Evolutionary conservation across 2,797 vertebrate species (phyloP).

Genomic region (Corythornis leucogaster): DNA sequence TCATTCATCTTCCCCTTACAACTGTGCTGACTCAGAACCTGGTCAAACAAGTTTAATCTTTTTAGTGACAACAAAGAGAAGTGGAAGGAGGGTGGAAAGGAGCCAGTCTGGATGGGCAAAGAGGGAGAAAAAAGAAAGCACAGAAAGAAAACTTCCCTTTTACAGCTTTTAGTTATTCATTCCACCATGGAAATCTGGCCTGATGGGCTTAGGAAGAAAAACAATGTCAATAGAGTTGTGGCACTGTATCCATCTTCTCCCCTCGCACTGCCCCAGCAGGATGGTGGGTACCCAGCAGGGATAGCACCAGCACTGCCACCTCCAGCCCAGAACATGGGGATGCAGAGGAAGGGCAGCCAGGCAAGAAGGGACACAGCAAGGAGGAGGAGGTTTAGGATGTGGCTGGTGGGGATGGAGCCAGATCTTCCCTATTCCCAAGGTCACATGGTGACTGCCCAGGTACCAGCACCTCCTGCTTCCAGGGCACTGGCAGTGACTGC

Average conservation of each 20-base stretch:
- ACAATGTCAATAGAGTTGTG: background rate
- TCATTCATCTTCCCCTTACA: conserved; percentile 69
- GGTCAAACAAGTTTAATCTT: conserved; percentile 70
- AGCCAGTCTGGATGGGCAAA: conserved; percentile 44
- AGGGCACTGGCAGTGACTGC: background rate
- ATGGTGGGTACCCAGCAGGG: fast-evolving
- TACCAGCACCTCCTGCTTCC: background rate
- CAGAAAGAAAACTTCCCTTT: conserved; percentile 36
- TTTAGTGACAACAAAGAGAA: conserved; percentile 57
- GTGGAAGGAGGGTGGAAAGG: conserved; percentile 43
- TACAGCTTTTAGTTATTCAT: background rate
- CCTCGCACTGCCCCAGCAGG: background rate
- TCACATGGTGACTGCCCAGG: background rate
- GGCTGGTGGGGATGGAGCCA: background rate
- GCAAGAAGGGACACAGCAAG: background rate
- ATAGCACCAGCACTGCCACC: fast-evolving
- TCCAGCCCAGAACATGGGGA: background rate
- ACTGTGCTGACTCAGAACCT: conserved; percentile 70
- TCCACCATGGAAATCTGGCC: background rate
- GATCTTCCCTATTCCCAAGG: background rate
- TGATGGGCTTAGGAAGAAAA: background rate
- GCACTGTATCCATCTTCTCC: background rate
- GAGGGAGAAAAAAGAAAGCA: background rate
- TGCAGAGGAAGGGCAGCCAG: fast-evolving
- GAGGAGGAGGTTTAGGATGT: background rate